phyloP scores from a whole-genome alignment of 2,113 vertebrate species.

The Barnardius zonarius region DNA sequence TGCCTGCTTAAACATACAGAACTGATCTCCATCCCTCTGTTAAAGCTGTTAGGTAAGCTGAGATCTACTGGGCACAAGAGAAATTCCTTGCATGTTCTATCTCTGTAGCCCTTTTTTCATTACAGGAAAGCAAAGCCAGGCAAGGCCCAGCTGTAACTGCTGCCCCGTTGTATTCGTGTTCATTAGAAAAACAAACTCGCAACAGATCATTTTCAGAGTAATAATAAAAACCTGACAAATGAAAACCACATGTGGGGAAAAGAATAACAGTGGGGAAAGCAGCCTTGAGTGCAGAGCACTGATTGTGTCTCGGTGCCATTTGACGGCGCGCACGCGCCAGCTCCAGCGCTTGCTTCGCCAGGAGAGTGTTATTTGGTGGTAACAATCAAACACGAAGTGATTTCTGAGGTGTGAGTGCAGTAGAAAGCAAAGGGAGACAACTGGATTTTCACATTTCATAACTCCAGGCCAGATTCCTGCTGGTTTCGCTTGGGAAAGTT shows the following conservation, averaged over 20 bases:
- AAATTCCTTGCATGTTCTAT: not conserved
- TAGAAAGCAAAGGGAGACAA: not conserved
- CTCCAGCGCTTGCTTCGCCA: not conserved
- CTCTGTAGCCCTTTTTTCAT: not conserved
- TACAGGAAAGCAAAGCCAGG: not conserved
- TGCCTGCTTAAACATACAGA: not conserved
- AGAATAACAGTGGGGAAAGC: not conserved
- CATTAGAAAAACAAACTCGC: slow-evolving; percentile 50
- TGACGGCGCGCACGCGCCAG: not conserved
- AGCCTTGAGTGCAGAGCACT: not conserved
- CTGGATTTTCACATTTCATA: not conserved
- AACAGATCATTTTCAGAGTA: slow-evolving; percentile 49
- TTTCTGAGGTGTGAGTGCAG: not conserved
- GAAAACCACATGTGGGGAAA: not conserved
- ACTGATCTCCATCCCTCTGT: not conserved
- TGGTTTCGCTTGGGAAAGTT: not conserved
- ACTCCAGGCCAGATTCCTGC: not conserved
- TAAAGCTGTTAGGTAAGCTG: not conserved
- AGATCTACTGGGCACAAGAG: not conserved
- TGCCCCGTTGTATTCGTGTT: not conserved
- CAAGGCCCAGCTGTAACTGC: slow-evolving; percentile 1
- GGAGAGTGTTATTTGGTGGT: not conserved
- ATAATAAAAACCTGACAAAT: slow-evolving; percentile 54
- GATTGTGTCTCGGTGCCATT: not conserved
- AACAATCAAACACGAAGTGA: not conserved